phyloP scores from a whole-genome alignment of 2,888 invertebrate species.

The Euplexia lucipara region DNA sequence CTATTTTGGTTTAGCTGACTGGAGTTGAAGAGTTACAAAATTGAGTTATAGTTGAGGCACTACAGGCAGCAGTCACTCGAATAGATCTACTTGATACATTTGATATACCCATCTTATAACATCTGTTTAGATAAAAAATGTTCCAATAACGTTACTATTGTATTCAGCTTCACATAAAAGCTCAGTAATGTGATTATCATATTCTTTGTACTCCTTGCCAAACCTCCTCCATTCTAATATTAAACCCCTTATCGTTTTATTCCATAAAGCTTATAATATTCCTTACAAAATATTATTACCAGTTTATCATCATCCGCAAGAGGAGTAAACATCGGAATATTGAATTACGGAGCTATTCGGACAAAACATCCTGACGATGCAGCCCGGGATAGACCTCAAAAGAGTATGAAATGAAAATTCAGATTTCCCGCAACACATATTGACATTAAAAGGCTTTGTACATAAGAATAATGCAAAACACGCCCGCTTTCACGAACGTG shows the following conservation, averaged over 20 bases:
- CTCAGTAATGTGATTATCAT: conserved; percentile 4
- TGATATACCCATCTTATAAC: background rate
- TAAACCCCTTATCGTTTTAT: conserved; percentile 19
- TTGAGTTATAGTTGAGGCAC: background rate
- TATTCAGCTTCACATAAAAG: background rate
- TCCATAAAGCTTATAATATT: conserved; percentile 27
- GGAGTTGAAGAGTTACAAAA: background rate
- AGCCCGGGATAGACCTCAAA: conserved; percentile 49
- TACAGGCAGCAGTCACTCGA: background rate
- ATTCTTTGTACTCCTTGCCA: conserved; percentile 3
- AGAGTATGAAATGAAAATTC: conserved; percentile 59
- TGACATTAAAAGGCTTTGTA: conserved; percentile 65
- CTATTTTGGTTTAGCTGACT: background rate
- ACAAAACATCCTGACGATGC: conserved; percentile 49
- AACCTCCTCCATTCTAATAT: conserved; percentile 7
- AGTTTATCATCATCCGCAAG: conserved; percentile 22
- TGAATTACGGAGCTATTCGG: conserved; percentile 39
- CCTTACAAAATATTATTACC: conserved; percentile 16
- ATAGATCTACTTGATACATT: background rate
- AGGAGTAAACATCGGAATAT: conserved; percentile 39
- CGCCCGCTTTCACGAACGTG: conserved; percentile 46
- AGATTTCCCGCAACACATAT: conserved; percentile 59
- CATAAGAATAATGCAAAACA: conserved; percentile 60
- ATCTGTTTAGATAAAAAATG: background rate
- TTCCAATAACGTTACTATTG: background rate